A percentile compares a stretch with the other conserved stretches of the same genome.
These are phyloP conservation scores for Corvus cornix DNA, from an alignment of 2,113 vertebrate genomes.

Conservation along the genomic window DNA sequence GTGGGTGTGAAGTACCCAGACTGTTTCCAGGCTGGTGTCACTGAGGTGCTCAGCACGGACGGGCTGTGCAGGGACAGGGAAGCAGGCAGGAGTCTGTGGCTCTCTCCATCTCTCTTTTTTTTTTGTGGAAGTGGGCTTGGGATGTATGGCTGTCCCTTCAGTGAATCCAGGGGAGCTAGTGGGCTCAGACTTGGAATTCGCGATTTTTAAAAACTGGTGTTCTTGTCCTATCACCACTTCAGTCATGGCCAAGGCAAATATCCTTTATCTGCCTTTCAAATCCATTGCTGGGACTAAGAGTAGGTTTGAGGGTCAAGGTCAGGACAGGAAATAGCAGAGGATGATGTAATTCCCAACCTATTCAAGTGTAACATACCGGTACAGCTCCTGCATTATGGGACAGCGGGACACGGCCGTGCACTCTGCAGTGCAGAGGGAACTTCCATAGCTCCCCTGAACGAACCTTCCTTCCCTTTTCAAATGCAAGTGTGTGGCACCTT, in stretches of 20 bases:
- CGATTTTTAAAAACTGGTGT: not conserved
- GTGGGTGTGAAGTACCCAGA: not conserved
- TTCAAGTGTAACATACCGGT: not conserved
- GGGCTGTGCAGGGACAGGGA: not conserved
- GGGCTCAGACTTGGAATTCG: not conserved
- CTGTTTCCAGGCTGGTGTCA: not conserved
- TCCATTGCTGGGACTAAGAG: not conserved
- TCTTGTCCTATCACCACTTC: not conserved
- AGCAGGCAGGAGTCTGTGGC: not conserved
- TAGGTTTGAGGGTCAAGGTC: conserved; percentile 18
- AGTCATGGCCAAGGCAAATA: not conserved
- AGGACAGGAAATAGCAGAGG: conserved; percentile 67
- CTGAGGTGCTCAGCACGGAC: not conserved
- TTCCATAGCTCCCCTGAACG: not conserved
- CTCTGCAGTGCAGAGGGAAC: not conserved
- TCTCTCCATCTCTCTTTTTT: not conserved
- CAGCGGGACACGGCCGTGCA: not conserved
- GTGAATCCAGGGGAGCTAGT: not conserved
- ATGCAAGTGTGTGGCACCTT: not conserved
- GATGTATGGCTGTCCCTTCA: not conserved
- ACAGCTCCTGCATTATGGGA: not conserved
- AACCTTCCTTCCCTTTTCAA: not conserved
- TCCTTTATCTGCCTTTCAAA: not conserved
- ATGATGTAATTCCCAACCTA: conserved; percentile 54
- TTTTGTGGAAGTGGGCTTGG: not conserved